Percentiles rank a stretch among this genome's conserved stretches.
Evolutionary conservation across 2,888 invertebrate genomes (phyloP).

Genomic region (Agonopterix arenella): DNA sequence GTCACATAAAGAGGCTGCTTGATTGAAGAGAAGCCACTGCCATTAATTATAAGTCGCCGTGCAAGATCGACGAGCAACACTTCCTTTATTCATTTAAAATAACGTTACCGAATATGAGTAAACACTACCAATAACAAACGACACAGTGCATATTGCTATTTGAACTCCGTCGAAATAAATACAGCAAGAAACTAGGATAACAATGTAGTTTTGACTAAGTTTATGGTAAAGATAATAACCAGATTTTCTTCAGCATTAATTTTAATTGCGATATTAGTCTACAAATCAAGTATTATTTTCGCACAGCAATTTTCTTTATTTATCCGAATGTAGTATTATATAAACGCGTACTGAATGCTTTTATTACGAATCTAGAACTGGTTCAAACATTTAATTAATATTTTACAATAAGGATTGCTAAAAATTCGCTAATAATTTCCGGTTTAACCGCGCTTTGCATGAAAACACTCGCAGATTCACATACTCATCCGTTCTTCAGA

Average conservation of each 20-base stretch:
- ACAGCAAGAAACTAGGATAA: too few relatives aligned
- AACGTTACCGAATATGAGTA: neutral
- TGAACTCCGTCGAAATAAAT: too few relatives aligned
- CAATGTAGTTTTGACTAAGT: too few relatives aligned
- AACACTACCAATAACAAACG: too few relatives aligned
- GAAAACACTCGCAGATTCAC: slow-evolving; percentile 6
- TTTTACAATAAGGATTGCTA: slow-evolving; percentile 1
- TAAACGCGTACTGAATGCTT: neutral
- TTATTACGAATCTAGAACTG: neutral
- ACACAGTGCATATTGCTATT: too few relatives aligned
- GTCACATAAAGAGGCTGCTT: too few relatives aligned
- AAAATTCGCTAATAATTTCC: slow-evolving; percentile 6
- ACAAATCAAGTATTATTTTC: neutral
- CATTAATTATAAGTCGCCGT: slow-evolving; percentile 3
- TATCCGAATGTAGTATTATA: neutral
- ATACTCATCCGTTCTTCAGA: neutral
- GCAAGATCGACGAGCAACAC: slow-evolving; percentile 3
- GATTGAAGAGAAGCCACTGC: too few relatives aligned
- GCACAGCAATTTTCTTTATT: neutral
- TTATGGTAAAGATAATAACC: too few relatives aligned
- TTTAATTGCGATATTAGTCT: too few relatives aligned
- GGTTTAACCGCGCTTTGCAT: slow-evolving; percentile 6
- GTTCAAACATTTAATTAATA: neutral
- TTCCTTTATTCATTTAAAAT: neutral
- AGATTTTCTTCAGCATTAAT: too few relatives aligned